These are phyloP conservation scores for Tiliacea aurago DNA, from an alignment of 2,888 invertebrate genomes.

Conservation along the genomic window DNA sequence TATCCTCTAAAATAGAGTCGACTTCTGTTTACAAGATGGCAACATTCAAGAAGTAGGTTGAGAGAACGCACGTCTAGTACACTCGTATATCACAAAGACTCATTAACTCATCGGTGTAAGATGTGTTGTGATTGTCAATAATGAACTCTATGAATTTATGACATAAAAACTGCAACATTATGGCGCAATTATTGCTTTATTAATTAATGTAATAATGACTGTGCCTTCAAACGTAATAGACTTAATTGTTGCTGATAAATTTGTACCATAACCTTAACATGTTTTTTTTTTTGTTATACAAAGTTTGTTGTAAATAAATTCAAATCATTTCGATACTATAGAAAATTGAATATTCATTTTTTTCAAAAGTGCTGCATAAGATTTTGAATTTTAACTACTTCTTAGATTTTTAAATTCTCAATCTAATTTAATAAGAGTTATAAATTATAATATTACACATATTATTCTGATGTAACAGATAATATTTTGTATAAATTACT, in stretches of 20 bases:
- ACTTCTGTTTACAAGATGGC: constrained; percentile 77
- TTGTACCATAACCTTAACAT: constrained; percentile 26
- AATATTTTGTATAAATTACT: background rate
- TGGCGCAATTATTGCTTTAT: constrained; percentile 40
- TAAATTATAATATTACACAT: background rate
- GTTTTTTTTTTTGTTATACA: constrained; percentile 22
- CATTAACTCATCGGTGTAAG: constrained; percentile 83
- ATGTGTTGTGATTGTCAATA: constrained; percentile 69
- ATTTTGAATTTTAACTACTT: constrained; percentile 13
- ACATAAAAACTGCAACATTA: constrained; percentile 48
- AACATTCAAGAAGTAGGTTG: constrained; percentile 89
- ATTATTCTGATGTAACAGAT: background rate
- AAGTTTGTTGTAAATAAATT: constrained; percentile 1
- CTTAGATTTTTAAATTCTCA: background rate
- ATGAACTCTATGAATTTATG: constrained; percentile 64
- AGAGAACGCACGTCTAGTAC: constrained; percentile 88
- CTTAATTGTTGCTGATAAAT: constrained; percentile 22
- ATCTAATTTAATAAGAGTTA: background rate
- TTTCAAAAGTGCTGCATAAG: background rate
- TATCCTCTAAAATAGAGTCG: constrained; percentile 78
- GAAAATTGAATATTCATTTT: background rate
- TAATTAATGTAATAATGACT: constrained; percentile 41
- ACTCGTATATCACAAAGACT: constrained; percentile 88
- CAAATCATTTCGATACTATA: constrained; percentile 8
- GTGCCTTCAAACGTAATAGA: constrained; percentile 20